Base-by-base conservation (phyloP, 1,140 invertebrate species). In the Mactra quadrangularis region DNA sequence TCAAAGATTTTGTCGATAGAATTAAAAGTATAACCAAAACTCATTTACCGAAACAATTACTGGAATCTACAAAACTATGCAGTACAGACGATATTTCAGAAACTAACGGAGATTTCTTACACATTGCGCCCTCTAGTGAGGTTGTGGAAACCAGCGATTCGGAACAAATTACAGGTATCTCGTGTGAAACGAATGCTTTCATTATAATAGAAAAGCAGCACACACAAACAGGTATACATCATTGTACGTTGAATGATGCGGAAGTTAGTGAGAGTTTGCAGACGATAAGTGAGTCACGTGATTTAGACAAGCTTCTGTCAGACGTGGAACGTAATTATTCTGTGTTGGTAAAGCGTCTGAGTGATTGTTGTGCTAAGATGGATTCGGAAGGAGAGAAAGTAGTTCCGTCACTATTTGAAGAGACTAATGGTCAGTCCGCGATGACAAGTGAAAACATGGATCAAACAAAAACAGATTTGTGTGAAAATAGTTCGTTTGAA, bases 291-390 rank as follows among this genome's bases (percentile, higher is more conserved):
- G 76, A 55, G 68, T 72, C 68, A 82, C 68, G 68, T 72, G 83
- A 89, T 45, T 45, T 74, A 17, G 70, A 82, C 45, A 85, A 85
- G 60, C 55, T 75, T 15, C 75, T 77, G 25, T 57, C 68, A 33
- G 27, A 57, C 47, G 41, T 76, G 59, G 83, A 84, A 41, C 45
- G 76, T 68, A 55, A 52, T 55, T 64, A 66, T 35, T 55, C 31
- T 35, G 29, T 31, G 41, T 35, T 82, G 35, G 27, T 82, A 59
- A 47, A 82, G 78, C 66, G 55, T 59, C 33, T 70, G 52, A 35
- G 71, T 59, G 50, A 74, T 22, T 22, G 25, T 25, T 25, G 31
- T 25, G 55, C 15, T 6, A 19, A 66, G 19, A 78, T 52, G 62
- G 59, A 82, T 33, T 60, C 60, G 70, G 31, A 68, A 33, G 64